phyloP scores from a whole-genome alignment of 2,888 invertebrate genomes.

The Cheilosia impressa region DNA sequence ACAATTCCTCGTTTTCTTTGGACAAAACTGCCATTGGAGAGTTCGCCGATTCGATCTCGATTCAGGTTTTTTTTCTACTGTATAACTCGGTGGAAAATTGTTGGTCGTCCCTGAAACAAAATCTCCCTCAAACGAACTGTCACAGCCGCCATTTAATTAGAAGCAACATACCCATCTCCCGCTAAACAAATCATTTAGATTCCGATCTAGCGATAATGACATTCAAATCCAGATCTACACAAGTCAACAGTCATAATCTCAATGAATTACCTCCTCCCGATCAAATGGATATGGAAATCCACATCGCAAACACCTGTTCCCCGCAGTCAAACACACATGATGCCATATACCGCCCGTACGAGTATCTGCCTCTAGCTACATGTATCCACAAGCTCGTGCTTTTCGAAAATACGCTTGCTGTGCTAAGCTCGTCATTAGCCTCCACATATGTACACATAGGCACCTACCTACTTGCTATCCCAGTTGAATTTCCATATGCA shows the following conservation, averaged over 20 bases:
- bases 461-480: background rate
- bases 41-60: no score
- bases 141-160: background rate
- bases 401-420: slow-evolving; percentile 2
- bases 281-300: slow-evolving; percentile 11
- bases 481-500: slow-evolving; percentile 40
- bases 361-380: background rate
- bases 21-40: no score
- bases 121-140: background rate
- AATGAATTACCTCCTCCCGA: slow-evolving; percentile 10
- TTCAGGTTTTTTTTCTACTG: no score
- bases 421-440: slow-evolving; percentile 1
- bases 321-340: background rate
- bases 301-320: slow-evolving; percentile 50
- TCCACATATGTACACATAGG: background rate
- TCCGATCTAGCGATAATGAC: slow-evolving; percentile 4
- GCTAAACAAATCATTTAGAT: slow-evolving; percentile 21
- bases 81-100: no score
- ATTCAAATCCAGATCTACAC: slow-evolving; percentile 19
- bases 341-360: background rate
- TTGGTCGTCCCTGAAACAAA: no score
- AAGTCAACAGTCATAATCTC: slow-evolving; percentile 20
- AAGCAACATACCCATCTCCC: background rate
- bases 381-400: background rate
- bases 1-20: no score